These are phyloP conservation scores for Eira barbara DNA, from an alignment of 2,113 vertebrate species.

Conservation along the genomic window DNA sequence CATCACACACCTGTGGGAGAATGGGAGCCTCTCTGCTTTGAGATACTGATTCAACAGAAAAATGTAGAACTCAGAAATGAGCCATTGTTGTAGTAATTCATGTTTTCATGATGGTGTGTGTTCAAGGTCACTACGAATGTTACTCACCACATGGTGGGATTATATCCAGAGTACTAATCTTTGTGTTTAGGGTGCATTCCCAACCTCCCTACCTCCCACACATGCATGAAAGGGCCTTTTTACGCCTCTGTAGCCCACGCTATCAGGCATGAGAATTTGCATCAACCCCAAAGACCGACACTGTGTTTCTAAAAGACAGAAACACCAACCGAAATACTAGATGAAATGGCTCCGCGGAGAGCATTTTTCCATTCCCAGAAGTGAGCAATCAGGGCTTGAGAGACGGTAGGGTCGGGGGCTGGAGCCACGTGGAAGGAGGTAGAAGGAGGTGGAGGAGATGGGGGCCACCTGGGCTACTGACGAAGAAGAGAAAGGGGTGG, in stretches of 20 bases:
- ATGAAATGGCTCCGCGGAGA: neutral
- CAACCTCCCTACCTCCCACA: neutral
- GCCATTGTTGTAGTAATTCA: neutral
- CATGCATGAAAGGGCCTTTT: neutral
- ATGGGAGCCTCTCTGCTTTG: neutral
- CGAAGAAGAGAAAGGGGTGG: neutral
- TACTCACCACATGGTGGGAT: neutral
- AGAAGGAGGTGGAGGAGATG: neutral
- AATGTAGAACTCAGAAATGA: neutral
- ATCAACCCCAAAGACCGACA: neutral
- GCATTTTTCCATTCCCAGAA: neutral
- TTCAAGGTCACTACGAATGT: neutral
- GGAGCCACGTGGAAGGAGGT: neutral
- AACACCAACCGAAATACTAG: fast-evolving
- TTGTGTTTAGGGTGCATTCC: neutral
- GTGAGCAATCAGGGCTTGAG: neutral
- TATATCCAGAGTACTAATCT: neutral
- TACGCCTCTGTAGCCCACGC: neutral
- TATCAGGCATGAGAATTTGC: neutral
- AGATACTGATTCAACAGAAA: neutral
- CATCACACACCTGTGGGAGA: no score
- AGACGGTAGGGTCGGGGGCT: neutral
- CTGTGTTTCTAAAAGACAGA: neutral
- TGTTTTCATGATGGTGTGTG: neutral
- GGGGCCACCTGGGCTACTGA: neutral